Percentiles rank a stretch among this genome's conserved stretches.
Conservation (phyloP, 1,140 invertebrate genomes). For the Brachionus koreanus region DNA sequence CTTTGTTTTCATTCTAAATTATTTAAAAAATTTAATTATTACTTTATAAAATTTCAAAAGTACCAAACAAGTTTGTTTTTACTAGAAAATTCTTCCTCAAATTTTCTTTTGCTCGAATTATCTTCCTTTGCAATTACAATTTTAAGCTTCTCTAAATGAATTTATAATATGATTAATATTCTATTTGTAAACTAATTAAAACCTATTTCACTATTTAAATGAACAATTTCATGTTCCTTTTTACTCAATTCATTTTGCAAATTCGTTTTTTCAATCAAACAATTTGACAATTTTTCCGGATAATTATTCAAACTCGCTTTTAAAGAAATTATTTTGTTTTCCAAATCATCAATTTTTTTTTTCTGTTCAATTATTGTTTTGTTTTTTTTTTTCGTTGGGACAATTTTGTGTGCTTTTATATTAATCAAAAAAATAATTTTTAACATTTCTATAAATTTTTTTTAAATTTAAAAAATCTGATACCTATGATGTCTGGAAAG, state of each 20-base stretch:
- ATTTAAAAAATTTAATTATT: neutral
- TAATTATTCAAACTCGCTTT: neutral
- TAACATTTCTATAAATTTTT: too few species aligned
- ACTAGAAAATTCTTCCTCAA: too few species aligned
- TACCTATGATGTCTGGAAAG: neutral
- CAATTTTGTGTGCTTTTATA: neutral
- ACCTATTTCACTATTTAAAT: neutral
- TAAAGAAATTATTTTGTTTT: neutral
- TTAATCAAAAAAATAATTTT: too few species aligned
- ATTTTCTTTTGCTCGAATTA: too few species aligned
- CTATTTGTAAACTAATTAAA: neutral
- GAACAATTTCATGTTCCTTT: neutral
- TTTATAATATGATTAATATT: neutral
- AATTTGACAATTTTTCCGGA: neutral
- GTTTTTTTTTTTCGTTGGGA: neutral
- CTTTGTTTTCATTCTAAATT: neutral
- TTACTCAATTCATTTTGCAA: neutral
- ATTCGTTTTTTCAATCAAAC: neutral
- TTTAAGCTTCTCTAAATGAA: neutral
- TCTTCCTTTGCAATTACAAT: too few species aligned
- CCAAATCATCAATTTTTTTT: neutral
- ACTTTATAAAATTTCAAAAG: neutral
- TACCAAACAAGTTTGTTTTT: neutral
- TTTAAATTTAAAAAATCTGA: too few species aligned
- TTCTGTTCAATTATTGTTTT: neutral